phyloP scores from a whole-genome alignment of 2,113 vertebrate species.

The human region GRCh38 chr2:155897001-155897500 shows the following conservation, averaged over 20 bases:
- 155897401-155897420: conserved; percentile 11
- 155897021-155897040: background rate
- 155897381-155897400: background rate
- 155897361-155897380: conserved; percentile 26
- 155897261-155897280: background rate
- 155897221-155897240: background rate
- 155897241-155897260: background rate
- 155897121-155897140: background rate
- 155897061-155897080: background rate
- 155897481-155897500: background rate
- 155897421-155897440: background rate
- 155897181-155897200: background rate
- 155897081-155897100: background rate
- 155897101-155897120: background rate
- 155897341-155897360: conserved; percentile 45
- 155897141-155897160: background rate
- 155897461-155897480: background rate
- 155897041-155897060: background rate
- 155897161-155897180: background rate
- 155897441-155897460: background rate
- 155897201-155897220: background rate
- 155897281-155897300: background rate
- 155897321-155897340: background rate
- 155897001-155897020: background rate
- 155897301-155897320: background rate